Percentiles rank a stretch among this genome's conserved stretches.
Evolutionary conservation across 2,888 invertebrate species (phyloP).

Genomic region (Polydrusus cervinus): DNA sequence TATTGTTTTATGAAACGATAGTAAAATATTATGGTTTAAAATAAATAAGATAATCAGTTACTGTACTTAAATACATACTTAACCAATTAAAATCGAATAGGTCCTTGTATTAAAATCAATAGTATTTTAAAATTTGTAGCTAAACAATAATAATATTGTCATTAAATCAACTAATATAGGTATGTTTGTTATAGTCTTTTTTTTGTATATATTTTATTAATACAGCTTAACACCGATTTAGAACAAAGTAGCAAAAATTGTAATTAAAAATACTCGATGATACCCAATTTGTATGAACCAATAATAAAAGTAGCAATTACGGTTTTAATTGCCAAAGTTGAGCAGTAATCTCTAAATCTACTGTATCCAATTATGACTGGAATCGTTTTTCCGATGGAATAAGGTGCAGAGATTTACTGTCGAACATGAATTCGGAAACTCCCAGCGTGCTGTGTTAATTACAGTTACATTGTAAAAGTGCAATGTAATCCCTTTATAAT

Average conservation of each 20-base stretch:
- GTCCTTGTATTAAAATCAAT: too few relatives aligned
- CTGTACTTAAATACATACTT: too few relatives aligned
- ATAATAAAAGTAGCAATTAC: conserved; percentile 65
- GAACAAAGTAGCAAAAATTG: conserved; percentile 58
- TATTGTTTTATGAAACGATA: too few relatives aligned
- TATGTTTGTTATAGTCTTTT: too few relatives aligned
- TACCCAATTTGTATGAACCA: conserved; percentile 64
- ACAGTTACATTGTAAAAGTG: conserved; percentile 52
- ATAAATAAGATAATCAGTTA: too few relatives aligned
- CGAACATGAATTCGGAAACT: conserved; percentile 48
- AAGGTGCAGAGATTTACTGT: conserved; percentile 53
- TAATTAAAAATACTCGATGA: conserved; percentile 56
- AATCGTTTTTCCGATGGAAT: conserved; percentile 58
- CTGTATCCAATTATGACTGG: conserved; percentile 57
- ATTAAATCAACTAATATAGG: too few relatives aligned
- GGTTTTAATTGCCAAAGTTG: conserved; percentile 66
- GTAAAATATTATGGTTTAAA: too few relatives aligned
- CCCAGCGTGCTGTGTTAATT: conserved; percentile 46
- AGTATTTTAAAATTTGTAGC: too few relatives aligned
- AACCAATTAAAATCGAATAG: too few relatives aligned
- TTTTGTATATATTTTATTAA: neutral
- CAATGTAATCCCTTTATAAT: conserved; percentile 47
- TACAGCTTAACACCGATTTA: neutral
- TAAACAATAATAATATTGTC: too few relatives aligned
- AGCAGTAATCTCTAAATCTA: conserved; percentile 61